Evolutionary conservation across 2,797 vertebrate genomes (phyloP).

Genomic region (Antennarius maculatus): DNA sequence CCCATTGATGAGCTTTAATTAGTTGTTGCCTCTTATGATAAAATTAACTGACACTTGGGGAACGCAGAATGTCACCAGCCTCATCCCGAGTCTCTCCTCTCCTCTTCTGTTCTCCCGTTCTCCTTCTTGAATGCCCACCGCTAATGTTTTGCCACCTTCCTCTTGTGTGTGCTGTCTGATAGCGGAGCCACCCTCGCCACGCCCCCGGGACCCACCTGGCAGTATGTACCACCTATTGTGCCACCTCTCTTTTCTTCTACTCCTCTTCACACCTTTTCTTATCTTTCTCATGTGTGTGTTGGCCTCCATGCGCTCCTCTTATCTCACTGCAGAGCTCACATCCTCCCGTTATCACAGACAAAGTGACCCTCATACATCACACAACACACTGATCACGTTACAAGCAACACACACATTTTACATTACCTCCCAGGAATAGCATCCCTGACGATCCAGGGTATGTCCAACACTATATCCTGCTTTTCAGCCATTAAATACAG

Average conservation of each 20-base stretch:
- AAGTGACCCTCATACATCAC: slow-evolving; percentile 30
- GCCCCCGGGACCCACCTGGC: slow-evolving; percentile 89
- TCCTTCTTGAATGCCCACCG: slow-evolving; percentile 76
- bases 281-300: slow-evolving; percentile 53
- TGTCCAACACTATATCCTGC: slow-evolving; percentile 39
- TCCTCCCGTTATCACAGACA: slow-evolving; percentile 37
- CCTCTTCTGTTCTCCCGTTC: slow-evolving; percentile 47
- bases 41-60: neutral
- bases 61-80: slow-evolving; percentile 23
- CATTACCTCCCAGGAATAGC: slow-evolving; percentile 9
- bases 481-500: slow-evolving; percentile 34
- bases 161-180: slow-evolving; percentile 89
- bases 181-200: slow-evolving; percentile 89
- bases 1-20: too few relatives aligned
- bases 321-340: slow-evolving; percentile 52
- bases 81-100: slow-evolving; percentile 22
- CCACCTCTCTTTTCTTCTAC: slow-evolving; percentile 51
- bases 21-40: neutral
- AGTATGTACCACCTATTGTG: slow-evolving; percentile 89
- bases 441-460: slow-evolving; percentile 32
- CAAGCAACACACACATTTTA: slow-evolving; percentile 17
- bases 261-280: slow-evolving; percentile 8
- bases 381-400: slow-evolving; percentile 17
- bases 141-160: slow-evolving; percentile 87
- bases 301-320: slow-evolving; percentile 61